Evolutionary conservation across 2,797 vertebrate genomes (phyloP).

Genomic region (Ceryle rudis): DNA sequence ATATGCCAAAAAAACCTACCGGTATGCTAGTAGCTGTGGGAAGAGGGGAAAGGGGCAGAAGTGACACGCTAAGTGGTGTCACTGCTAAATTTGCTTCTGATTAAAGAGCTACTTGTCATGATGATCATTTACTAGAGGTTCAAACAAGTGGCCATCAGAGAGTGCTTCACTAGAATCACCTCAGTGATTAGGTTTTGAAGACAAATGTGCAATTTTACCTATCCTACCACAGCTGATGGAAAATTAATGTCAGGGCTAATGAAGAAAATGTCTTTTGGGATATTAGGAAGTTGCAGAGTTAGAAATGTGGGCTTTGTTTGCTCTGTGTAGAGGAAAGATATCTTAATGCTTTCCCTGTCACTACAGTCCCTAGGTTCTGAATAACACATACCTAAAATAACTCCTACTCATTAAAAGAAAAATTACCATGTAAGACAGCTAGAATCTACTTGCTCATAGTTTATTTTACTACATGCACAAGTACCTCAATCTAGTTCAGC

Average conservation of each 20-base stretch:
- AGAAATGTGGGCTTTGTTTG: background rate
- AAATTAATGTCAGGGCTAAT: background rate
- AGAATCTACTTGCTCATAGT: background rate
- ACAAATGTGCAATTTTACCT: background rate
- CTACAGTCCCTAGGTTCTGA: background rate
- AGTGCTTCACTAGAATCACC: background rate
- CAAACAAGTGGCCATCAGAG: background rate
- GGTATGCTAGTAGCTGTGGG: background rate
- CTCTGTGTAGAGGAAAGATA: background rate
- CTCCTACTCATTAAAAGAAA: background rate
- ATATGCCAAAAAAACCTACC: background rate
- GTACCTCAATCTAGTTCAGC: background rate
- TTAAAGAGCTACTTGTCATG: background rate
- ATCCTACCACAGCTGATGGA: background rate
- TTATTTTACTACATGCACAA: background rate
- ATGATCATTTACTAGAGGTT: background rate
- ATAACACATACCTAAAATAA: background rate
- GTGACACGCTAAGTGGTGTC: background rate
- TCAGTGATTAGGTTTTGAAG: background rate
- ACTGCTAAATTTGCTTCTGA: background rate
- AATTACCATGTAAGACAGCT: background rate
- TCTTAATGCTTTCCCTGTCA: background rate
- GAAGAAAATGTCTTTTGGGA: background rate
- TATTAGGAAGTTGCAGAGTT: background rate
- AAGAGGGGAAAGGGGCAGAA: background rate